Conservation (phyloP, 2,113 vertebrate species). For the Oenanthe oenanthe region DNA sequence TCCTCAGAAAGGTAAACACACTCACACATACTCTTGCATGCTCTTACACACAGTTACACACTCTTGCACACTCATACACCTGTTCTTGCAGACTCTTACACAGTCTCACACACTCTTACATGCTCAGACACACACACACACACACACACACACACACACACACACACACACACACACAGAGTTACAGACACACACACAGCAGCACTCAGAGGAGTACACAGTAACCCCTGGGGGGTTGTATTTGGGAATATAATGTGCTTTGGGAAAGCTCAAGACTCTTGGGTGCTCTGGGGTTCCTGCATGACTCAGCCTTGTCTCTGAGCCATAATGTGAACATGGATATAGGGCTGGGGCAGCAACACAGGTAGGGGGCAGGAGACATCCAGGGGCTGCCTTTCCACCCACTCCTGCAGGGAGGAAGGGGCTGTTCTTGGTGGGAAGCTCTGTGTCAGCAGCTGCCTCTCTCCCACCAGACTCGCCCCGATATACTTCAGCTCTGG, state of each 20-base stretch:
- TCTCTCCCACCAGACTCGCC: slow-evolving; percentile 60
- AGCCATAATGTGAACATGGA: rapidly evolving
- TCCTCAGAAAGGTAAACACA: slow-evolving; percentile 79
- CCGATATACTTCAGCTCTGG: slow-evolving; percentile 72
- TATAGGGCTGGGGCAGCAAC: neutral
- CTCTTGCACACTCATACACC: neutral
- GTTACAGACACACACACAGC: neutral
- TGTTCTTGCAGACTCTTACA: neutral
- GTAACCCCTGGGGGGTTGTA: neutral
- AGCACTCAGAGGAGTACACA: neutral
- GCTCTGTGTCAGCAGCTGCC: neutral
- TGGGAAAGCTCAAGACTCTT: neutral
- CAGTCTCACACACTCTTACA: neutral
- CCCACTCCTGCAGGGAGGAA: neutral
- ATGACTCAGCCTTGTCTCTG: neutral
- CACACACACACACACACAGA: neutral
- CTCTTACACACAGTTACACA: neutral
- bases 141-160: neutral
- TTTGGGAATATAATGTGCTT: neutral
- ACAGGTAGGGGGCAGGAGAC: neutral
- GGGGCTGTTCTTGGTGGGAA: rapidly evolving
- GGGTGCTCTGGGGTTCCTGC: neutral
- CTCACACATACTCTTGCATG: neutral
- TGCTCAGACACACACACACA: neutral
- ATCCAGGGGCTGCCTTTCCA: neutral